Base-by-base conservation (phyloP, 2,888 invertebrate genomes). In the Platycheirus rosarum region DNA sequence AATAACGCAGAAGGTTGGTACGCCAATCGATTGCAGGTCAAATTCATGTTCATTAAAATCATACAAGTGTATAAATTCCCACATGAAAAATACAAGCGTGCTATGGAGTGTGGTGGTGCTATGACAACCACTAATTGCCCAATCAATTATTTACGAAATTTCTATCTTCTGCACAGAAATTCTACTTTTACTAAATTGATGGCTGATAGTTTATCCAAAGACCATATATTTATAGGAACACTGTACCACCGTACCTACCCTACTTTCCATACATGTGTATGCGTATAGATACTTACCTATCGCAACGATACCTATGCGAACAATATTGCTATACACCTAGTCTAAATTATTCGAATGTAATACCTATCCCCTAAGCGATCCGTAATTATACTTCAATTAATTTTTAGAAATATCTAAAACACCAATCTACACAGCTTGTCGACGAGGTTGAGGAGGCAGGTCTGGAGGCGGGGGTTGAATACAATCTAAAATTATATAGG, bases 361-460 rank as follows among this genome's bases (percentile, higher is more conserved):
- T 57, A n/a, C n/a, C n/a, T n/a, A 69, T 69, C 74, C 75, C 60
- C 69, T 68, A 63, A 69, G 71, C 68, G 71, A 73, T 82, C 16
- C 66, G 63, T 82, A 82, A 82, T 82, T 82, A 77, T 82, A 82
- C 82, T 77, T 82, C 77, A 82, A 82, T 82, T 82, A 82, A 77
- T 82, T 82, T 77, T 77, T 57, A 71, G 51, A 46, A 37, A 77
- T 82, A 82, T 82, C 82, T 73, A 63, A 77, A 82, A 77, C 71
- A 55, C 77, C 46, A 77, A 82, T 82, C 82, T 77, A 48, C 23
- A n/a, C 16, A 14, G 40, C 57, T 57, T 57, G 37, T 57, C 57
- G 37, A 55, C n/a, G 35, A 37, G 35, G 29, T 51, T 23, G 23
- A 11, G 7, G 9, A 29, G 7, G n/a, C n/a, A n/a, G n/a, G n/a